phyloP scores from a whole-genome alignment of 2,888 invertebrate species.

The Peribatodes rhomboidaria region DNA sequence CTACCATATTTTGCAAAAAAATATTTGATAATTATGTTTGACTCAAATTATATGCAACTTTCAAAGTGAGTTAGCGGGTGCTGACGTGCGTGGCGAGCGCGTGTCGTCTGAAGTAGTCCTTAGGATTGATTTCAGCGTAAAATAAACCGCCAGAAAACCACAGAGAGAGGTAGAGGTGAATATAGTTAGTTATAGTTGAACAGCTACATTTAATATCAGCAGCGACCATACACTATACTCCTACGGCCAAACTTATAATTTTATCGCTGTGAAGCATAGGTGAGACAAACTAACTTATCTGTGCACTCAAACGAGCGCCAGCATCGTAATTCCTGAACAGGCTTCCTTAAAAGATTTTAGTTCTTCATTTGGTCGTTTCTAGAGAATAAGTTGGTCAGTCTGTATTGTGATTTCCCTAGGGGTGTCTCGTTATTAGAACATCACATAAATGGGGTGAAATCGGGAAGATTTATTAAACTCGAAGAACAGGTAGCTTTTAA shows the following conservation, averaged over 20 bases:
- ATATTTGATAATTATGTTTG: too few relatives aligned
- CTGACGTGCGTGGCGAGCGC: too few relatives aligned
- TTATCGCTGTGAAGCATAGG: not conserved
- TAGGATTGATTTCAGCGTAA: too few relatives aligned
- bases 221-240: not conserved
- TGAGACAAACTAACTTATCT: not conserved
- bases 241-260: conserved; percentile 5
- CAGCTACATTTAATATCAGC: not conserved
- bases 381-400: not conserved
- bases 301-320: not conserved
- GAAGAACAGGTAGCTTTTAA: conserved; percentile 32
- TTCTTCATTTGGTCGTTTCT: not conserved
- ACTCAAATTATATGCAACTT: too few relatives aligned
- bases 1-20: too few relatives aligned
- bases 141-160: too few relatives aligned
- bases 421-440: conserved; percentile 20
- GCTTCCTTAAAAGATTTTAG: not conserved
- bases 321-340: not conserved
- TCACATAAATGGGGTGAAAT: conserved; percentile 23
- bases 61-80: too few relatives aligned
- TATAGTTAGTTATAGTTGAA: not conserved
- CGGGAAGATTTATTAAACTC: conserved; percentile 22
- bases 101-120: too few relatives aligned
- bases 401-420: conserved; percentile 27
- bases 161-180: too few relatives aligned